A percentile compares a stretch with the other conserved stretches of the same genome.
Conservation (phyloP, 2,888 invertebrate genomes). For the Cryptocephalus moraei region DNA sequence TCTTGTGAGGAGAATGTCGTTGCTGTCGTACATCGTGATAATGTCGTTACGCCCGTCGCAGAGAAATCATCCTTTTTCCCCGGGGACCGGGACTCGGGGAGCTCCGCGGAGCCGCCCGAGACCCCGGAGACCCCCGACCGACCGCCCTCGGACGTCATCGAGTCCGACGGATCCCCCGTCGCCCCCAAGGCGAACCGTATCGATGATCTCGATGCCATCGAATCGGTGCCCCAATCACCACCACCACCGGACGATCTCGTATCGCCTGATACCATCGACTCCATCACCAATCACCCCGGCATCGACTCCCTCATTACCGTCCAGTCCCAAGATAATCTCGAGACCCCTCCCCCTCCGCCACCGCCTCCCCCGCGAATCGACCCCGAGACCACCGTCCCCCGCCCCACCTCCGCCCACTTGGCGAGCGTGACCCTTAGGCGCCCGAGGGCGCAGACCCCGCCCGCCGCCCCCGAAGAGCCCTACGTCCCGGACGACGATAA, state of each 20-base stretch:
- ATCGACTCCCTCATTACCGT: not conserved
- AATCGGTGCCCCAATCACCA: too few species aligned
- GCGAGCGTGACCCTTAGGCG: slow-evolving; percentile 16
- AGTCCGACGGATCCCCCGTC: too few species aligned
- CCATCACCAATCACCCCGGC: too few species aligned
- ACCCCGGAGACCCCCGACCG: too few species aligned
- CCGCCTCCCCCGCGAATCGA: slow-evolving; percentile 9
- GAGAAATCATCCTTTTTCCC: slow-evolving; percentile 9
- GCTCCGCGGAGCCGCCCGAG: too few species aligned
- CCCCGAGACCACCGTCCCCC: not conserved
- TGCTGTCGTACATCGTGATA: slow-evolving; percentile 48
- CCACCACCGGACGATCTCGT: too few species aligned
- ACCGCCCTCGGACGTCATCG: too few species aligned
- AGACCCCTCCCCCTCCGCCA: slow-evolving; percentile 3
- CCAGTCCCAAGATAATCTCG: not conserved
- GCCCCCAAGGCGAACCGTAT: too few species aligned
- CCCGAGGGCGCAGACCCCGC: slow-evolving; percentile 1
- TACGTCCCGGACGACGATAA: slow-evolving; percentile 15
- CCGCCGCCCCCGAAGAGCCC: slow-evolving; percentile 2
- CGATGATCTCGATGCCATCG: too few species aligned
- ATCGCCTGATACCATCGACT: too few species aligned
- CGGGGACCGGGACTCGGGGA: not conserved
- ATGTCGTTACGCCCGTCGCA: slow-evolving; percentile 24
- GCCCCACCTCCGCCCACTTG: slow-evolving; percentile 9
- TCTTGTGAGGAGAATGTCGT: slow-evolving; percentile 43